Percentiles rank a stretch among this genome's conserved stretches.
Evolutionary conservation across 1,140 invertebrate genomes (phyloP).

Genomic region (Drosophila murphyi): DNA sequence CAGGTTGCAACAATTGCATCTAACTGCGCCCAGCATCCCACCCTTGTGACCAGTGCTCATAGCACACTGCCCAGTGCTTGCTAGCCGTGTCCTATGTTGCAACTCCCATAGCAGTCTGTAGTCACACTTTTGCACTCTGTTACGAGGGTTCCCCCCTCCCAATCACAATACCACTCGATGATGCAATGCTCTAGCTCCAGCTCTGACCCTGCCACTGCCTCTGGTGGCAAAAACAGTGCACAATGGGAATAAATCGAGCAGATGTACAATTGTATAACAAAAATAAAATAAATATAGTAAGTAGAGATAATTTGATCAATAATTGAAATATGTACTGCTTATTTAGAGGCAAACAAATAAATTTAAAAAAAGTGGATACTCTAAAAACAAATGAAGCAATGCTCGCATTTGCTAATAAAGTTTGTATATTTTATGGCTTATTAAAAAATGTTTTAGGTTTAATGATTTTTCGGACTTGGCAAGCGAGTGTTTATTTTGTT

Average conservation of each 20-base stretch:
- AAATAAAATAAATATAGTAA: too few relatives aligned
- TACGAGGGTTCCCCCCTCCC: slow-evolving; percentile 42
- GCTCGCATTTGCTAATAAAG: too few relatives aligned
- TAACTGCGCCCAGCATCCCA: slow-evolving; percentile 9
- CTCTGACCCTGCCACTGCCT: slow-evolving; percentile 54
- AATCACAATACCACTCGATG: slow-evolving; percentile 71
- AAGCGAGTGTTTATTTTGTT: too few relatives aligned
- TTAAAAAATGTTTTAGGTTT: too few relatives aligned
- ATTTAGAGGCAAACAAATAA: too few relatives aligned
- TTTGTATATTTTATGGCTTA: too few relatives aligned
- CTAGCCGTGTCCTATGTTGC: slow-evolving; percentile 22
- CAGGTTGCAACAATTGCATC: slow-evolving; percentile 52
- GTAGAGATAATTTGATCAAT: too few relatives aligned
- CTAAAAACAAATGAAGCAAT: too few relatives aligned
- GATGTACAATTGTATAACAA: neutral
- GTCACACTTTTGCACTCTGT: slow-evolving; percentile 66
- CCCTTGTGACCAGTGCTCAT: slow-evolving; percentile 17
- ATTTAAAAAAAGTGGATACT: too few relatives aligned
- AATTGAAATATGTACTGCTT: too few relatives aligned
- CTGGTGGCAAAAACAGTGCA: slow-evolving; percentile 31
- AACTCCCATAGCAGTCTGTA: slow-evolving; percentile 21
- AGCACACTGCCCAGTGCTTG: neutral
- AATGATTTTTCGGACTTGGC: too few relatives aligned
- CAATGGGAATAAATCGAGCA: slow-evolving; percentile 15
- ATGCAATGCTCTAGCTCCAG: slow-evolving; percentile 58